These are phyloP conservation scores for Lytechinus variegatus DNA, from an alignment of 35 echinoderm and acorn worm species.

Conservation along the genomic window DNA sequence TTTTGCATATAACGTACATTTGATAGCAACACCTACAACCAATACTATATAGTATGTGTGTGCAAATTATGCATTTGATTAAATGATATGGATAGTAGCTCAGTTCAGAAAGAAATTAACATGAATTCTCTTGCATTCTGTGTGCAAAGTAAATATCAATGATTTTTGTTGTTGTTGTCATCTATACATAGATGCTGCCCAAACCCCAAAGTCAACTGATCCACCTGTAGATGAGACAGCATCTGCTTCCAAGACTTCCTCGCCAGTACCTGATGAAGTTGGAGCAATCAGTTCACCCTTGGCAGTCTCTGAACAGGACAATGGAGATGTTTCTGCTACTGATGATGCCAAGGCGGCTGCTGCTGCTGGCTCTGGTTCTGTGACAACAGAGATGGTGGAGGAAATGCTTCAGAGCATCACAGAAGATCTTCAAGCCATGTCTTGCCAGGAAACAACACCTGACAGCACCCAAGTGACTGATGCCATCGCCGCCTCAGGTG, in stretches of 20 bases:
- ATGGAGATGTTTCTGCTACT: neutral
- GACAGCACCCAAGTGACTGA: neutral
- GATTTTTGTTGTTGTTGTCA: neutral
- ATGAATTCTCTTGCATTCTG: neutral
- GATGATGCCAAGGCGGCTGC: slow-evolving; percentile 12
- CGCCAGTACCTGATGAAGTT: neutral
- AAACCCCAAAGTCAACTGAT: neutral
- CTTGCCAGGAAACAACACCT: neutral
- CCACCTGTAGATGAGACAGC: neutral
- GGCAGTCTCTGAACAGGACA: neutral
- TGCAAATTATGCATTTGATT: neutral
- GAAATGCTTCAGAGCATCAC: slow-evolving; percentile 60
- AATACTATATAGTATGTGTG: neutral
- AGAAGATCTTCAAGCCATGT: slow-evolving; percentile 35
- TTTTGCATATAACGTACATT: no score
- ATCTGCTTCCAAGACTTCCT: neutral
- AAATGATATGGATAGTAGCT: neutral
- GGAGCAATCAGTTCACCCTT: neutral
- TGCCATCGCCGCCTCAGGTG: neutral
- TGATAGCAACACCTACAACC: neutral
- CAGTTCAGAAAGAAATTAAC: neutral
- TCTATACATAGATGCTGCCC: neutral
- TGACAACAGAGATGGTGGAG: slow-evolving; percentile 66
- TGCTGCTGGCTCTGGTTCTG: neutral
- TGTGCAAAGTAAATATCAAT: neutral